Evolutionary conservation across 2,888 invertebrate genomes (phyloP), one percentile per base, ranked within the genome.

Genomic region (Erebia aethiops): DNA sequence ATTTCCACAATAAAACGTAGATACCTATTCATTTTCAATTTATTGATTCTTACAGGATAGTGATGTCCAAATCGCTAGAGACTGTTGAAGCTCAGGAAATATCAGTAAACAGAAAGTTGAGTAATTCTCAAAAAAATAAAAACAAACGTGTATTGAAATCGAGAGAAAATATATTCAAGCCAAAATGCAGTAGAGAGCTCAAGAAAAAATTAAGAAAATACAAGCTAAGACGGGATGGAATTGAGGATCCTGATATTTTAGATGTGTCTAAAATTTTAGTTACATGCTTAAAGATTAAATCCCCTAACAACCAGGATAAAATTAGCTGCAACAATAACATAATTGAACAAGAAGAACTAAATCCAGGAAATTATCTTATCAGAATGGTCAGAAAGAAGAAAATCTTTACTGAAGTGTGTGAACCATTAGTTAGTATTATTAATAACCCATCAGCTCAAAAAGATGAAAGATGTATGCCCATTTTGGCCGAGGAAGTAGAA

Each of bases 161-260:
- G 14, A 90, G 85, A 76, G 84, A 87, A 79, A 87, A 86, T 71
- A 81, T 79, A 74, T 78, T 81, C 35, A 90, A 85, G 78, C 77
- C 80, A 54, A 90, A 84, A 79, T 89, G 85, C 77, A 82, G 79
- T 62, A 87, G 81, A 76, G 76, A 79, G 57, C 83, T 90, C n/a
- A 89, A 84, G 75, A 87, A 83, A 57, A 92, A 89, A 78, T 79
- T 91, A 26, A 90, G 87, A 76, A 91, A 92, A 79, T 92, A 92
- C 72, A 92, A 86, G 79, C 80, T 91, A 4, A 82, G 89, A 75
- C 86, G 79, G 77, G 87, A 92, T 89, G 92, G 89, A n/a, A 78
- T 80, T 75, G 92, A 92, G 77, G 92, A 93, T 77, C 86, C 82
- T 73, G 92, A 92, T 77, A 83, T 92, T 67, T 76, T 92, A 83